phyloP scores from a whole-genome alignment of 2,797 vertebrate species.

The Microcaecilia unicolor region DNA sequence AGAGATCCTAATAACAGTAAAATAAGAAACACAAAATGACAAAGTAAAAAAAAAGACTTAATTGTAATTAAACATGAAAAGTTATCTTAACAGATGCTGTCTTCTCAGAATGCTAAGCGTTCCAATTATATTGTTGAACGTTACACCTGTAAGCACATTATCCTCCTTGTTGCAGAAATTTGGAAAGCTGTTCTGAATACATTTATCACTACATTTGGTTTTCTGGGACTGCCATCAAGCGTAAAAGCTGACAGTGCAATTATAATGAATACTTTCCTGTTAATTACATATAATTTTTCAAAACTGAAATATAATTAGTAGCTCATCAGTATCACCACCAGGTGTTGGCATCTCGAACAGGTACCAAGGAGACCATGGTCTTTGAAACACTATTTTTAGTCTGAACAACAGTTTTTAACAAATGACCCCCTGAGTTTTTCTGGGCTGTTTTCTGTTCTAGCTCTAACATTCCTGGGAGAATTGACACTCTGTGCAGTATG shows the following conservation, averaged over 20 bases:
- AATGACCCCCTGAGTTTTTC: background rate
- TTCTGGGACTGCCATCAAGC: slow-evolving; percentile 8
- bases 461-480: no score
- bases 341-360: slow-evolving; percentile 12
- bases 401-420: background rate
- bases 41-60: slow-evolving; percentile 10
- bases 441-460: no score
- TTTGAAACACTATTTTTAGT: background rate
- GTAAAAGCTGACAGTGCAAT: slow-evolving; percentile 17
- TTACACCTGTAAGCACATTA: slow-evolving; percentile 17
- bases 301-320: slow-evolving; percentile 30
- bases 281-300: slow-evolving; percentile 29
- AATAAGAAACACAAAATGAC: slow-evolving; percentile 13
- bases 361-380: background rate
- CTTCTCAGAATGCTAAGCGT: slow-evolving; percentile 11
- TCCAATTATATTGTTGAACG: slow-evolving; percentile 14
- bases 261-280: slow-evolving; percentile 7
- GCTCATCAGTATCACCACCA: slow-evolving; percentile 14
- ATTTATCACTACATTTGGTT: slow-evolving; percentile 19
- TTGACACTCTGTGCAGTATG: no score
- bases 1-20: no score
- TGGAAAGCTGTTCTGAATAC: slow-evolving; percentile 14
- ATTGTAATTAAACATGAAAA: slow-evolving; percentile 14
- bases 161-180: slow-evolving; percentile 1
- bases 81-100: slow-evolving; percentile 8